A percentile compares a stretch with the other conserved stretches of the same genome.
phyloP scores from a whole-genome alignment of 1,140 invertebrate genomes.

The Sitodiplosis mosellana region DNA sequence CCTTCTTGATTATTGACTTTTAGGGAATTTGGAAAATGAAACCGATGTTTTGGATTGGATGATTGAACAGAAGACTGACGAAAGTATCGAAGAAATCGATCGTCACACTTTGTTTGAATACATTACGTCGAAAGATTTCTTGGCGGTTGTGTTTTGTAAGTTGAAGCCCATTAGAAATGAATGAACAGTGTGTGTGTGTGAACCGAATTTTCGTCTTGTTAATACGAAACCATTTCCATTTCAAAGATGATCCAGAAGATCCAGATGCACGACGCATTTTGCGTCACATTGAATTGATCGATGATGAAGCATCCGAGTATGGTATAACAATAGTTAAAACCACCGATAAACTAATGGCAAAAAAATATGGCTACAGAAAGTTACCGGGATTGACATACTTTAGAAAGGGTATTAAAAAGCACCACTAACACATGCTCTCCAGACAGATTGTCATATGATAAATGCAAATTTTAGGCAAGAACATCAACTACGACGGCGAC shows the following conservation, averaged over 20 bases:
- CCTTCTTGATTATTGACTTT: constrained; percentile 13
- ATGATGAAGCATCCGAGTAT: constrained; percentile 79
- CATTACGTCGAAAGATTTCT: constrained; percentile 79
- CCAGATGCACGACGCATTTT: constrained; percentile 53
- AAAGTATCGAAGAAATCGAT: constrained; percentile 81
- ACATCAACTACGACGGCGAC: constrained; percentile 82
- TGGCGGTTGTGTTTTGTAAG: constrained; percentile 88
- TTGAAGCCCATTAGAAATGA: constrained; percentile 12
- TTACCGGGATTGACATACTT: constrained; percentile 83
- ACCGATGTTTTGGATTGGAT: constrained; percentile 77
- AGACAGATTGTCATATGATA: neutral
- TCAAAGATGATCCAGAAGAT: constrained; percentile 33
- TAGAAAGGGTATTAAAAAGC: constrained; percentile 39
- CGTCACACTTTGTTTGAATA: constrained; percentile 67
- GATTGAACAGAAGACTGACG: constrained; percentile 78
- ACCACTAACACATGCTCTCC: neutral
- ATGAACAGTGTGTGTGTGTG: neutral
- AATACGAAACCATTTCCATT: neutral
- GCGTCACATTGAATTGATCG: constrained; percentile 73
- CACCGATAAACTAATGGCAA: constrained; percentile 77
- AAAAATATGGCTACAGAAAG: constrained; percentile 79
- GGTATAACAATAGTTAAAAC: constrained; percentile 85
- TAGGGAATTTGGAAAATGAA: constrained; percentile 74
- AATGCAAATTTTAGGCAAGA: constrained; percentile 32
- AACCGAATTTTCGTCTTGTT: neutral